Base-by-base conservation (phyloP, 1,140 invertebrate species). In the Meloidogyne hapla region DNA sequence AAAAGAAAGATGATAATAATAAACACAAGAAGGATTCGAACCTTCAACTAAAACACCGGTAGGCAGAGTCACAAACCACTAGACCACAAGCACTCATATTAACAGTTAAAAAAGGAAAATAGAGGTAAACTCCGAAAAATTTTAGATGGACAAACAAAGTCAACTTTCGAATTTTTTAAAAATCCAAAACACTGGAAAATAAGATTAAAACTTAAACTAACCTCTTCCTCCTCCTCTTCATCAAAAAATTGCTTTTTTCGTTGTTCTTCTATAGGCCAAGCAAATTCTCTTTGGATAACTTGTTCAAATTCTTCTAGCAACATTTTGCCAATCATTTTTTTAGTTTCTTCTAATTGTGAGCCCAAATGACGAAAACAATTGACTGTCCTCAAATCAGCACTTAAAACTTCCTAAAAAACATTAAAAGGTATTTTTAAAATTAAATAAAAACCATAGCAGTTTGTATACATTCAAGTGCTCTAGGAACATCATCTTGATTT, bases 251-350 rank as follows among this genome's bases (percentile, higher is more conserved):
- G 42, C 67, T 74, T 75, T 28, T 80, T 92, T 90, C 73, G n/a
- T 66, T 89, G 89, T 77, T 91, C 90, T 23, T 92, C 89, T 26
- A 91, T 84, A 6, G 94, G 93, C 81, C 94, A 90, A 88, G 96
- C 96, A 40, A 98, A 90, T 88, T 98, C 95, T 10, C 92, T 91
- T 10, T 94, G 93, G 63, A 94, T 92, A 87, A 95, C 95, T 80
- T 92, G 91, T 84, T 93, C 92, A 89, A 98, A 97, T 88, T 99
- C 96, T 66, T 94, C 93, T 69, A 92, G 92, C 78, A 99, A 90
- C 94, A 99, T 96, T 89, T 95, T 95, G 83, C 97, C 94, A 83
- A 99, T 97, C 6, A 96, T 89, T 85, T 93, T 92, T 84, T 95
- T 93, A 91, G 98, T 94, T 91, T 99, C 96, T 77, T 92, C 92